A percentile compares a stretch with the other conserved stretches of the same genome.
Evolutionary conservation across 2,797 vertebrate genomes (phyloP).

Genomic region (Chaetodon trifasciatus): DNA sequence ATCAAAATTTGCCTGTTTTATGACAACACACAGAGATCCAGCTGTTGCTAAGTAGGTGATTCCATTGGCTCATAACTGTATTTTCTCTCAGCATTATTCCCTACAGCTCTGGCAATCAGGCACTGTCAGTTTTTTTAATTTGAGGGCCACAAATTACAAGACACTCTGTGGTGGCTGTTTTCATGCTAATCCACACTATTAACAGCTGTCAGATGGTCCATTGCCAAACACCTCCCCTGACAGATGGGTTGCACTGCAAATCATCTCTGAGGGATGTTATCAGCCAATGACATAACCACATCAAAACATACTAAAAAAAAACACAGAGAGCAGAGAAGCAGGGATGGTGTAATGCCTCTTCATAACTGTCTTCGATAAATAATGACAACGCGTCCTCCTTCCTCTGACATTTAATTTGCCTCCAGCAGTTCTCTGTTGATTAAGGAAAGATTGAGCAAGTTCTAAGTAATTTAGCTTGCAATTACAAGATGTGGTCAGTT

Average conservation of each 20-base stretch:
- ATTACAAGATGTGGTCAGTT: background rate
- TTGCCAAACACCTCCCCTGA: constrained; percentile 35
- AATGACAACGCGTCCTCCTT: background rate
- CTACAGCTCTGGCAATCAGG: background rate
- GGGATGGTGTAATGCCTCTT: constrained; percentile 9
- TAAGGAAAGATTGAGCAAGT: background rate
- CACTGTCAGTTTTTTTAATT: background rate
- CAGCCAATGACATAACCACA: constrained; percentile 17
- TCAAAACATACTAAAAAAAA: constrained; percentile 17
- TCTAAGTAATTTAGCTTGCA: background rate
- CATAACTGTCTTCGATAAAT: constrained; percentile 5
- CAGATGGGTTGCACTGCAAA: constrained; percentile 53
- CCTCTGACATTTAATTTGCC: constrained; percentile 13
- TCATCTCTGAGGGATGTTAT: constrained; percentile 43
- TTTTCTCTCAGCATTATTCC: background rate
- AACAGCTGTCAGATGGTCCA: constrained; percentile 55
- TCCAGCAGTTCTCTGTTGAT: background rate
- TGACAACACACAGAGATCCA: background rate
- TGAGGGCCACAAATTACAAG: background rate
- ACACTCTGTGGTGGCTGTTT: constrained; percentile 29
- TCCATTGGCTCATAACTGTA: background rate
- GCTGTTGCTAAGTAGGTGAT: background rate
- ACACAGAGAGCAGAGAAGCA: background rate
- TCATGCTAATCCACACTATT: constrained; percentile 8
- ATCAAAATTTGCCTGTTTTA: background rate